Base-by-base conservation (phyloP, 2,113 vertebrate species). In the Cercopithecus mona region DNA sequence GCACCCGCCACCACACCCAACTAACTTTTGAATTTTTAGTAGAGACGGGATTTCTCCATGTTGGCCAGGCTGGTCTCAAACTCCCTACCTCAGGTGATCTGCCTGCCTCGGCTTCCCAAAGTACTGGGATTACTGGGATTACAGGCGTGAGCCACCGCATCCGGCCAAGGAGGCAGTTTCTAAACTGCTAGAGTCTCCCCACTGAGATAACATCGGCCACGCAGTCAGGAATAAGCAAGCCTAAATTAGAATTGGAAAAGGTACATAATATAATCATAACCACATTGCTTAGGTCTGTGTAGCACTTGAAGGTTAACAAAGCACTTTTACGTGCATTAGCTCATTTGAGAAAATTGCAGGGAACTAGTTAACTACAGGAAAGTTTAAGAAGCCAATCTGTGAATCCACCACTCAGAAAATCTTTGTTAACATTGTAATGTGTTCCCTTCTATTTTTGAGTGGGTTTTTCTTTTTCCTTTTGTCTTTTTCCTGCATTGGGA, bases 341-440 rank as follows among this genome's bases (percentile, higher is more conserved):
- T 97, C 72, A 66, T 79, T 94, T 57, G 81, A 72, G 79, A 93
- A 95, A 89, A 97, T 94, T 86, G 59, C 59, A 89, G 40, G 89
- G 78, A 96, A 94, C 94, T 90, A 16, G 61, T 96, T 84, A 97
- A 93, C 52, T 89, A 81, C 64, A 45, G 85, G 66, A 95, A 91
- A 75, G 93, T 75, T 55, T 89, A 93, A 96, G 73, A 86, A 50
- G 57, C 93, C 89, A 81, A 50, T 57, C 90, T 92, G 38, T 68
- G 8, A 87, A 73, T 48, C 40, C 45, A 64, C 79, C 38, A 68
- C 81, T 94, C 85, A 73, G 91, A 45, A 97, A 68, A 89, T 48
- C 83, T 84, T 84, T 57, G 83, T 94, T 92, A 80, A 59, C n/a
- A 12, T 64, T 38, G 38, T 80, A 57, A 43, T 12, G 9, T 4